These are phyloP conservation scores for Planiliza haematocheilus DNA, from an alignment of 2,113 vertebrate genomes.

Conservation along the genomic window DNA sequence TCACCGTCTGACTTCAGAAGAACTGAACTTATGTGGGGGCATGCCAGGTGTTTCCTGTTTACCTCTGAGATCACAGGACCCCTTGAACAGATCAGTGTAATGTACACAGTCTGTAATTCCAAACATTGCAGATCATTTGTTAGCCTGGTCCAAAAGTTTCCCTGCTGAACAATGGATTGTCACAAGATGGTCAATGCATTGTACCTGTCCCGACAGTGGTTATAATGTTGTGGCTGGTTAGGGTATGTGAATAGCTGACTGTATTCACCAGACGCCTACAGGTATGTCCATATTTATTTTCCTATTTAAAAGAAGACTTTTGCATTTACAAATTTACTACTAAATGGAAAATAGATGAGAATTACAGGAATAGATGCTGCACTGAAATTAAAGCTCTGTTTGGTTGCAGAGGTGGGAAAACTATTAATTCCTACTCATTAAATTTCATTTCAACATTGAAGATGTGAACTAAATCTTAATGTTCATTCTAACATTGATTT, in stretches of 20 bases:
- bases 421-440: background rate
- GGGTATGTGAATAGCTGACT: too few relatives aligned
- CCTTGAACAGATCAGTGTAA: slow-evolving; percentile 23
- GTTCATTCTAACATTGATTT: slow-evolving; percentile 18
- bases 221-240: background rate
- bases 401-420: background rate
- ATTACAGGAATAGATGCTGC: background rate
- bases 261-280: background rate
- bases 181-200: too few relatives aligned
- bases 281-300: background rate
- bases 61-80: slow-evolving; percentile 20
- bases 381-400: too few relatives aligned
- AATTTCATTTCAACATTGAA: background rate
- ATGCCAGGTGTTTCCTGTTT: slow-evolving; percentile 32
- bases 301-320: background rate
- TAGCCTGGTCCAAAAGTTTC: slow-evolving; percentile 9
- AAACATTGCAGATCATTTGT: slow-evolving; percentile 73
- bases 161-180: too few relatives aligned
- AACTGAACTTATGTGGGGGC: slow-evolving; percentile 19
- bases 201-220: too few relatives aligned
- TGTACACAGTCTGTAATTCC: slow-evolving; percentile 34
- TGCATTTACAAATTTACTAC: background rate
- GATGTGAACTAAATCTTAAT: background rate
- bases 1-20: slow-evolving; percentile 28
- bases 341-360: background rate